Base-by-base conservation (phyloP, 2,888 invertebrate species). In the Doris montereyensis region DNA sequence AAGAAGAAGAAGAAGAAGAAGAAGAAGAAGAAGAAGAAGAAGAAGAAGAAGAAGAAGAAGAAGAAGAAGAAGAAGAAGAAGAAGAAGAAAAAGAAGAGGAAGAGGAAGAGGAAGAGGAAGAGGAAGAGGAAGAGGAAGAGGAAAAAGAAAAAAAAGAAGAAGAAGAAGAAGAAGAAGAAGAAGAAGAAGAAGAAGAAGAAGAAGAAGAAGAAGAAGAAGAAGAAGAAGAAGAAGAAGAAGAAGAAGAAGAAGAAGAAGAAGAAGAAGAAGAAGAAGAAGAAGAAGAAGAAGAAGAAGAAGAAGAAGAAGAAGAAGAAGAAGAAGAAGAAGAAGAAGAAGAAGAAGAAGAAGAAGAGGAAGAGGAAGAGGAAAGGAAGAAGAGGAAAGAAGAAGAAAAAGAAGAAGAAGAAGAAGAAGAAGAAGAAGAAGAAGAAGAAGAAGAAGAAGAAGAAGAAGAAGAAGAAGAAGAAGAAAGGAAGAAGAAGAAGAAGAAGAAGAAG, bases 401-500 rank as follows among this genome's bases (percentile, higher is more conserved):
- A 32, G 60, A 30, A 34, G 24, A 26, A 32, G 60, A 30, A 34
- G 24, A 58, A 30, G 60, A 30, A 34, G 30, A 74, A 60, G 60
- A 30, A 34, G 24, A 58, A 32, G 30, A 28, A 34, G 32, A 58
- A 13, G 60, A 72, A 28, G n/a, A 74, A 32, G 30, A 60, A 34
- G 24, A 58, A 60, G 30, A 30, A 24, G 24, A 74, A 30, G 30
- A 30, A 34, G 24, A 58, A 32, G 30, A 74, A 34, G 32, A 60
- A 32, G 60, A 30, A 24, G 32, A 58, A 32, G 32, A 58, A 60
- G 30, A 58, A 5, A 58, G 30, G 58, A 58, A 30, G 32, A 30
- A 74, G 74, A 74, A 74, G 26, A 74, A 26, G 4, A 74, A 28
- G 30, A 74, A 30, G 34, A 34, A 71, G 24, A 41, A 72, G 35